Evolutionary conservation across 2,113 vertebrate species (phyloP).

Genomic region (Suricata suricatta): DNA sequence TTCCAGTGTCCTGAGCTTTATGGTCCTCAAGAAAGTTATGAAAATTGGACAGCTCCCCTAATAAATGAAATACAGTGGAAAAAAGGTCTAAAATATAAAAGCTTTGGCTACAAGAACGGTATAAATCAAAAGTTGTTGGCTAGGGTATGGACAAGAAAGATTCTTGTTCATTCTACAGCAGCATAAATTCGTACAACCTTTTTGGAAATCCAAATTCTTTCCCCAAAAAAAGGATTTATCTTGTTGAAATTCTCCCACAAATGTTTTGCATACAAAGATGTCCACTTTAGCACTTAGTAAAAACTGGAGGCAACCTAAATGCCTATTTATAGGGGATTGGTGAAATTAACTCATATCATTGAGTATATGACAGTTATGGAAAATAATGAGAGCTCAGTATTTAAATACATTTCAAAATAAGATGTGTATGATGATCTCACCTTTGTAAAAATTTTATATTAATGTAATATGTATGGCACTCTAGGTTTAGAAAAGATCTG

Average conservation of each 20-base stretch:
- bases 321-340: neutral
- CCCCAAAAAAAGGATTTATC: neutral
- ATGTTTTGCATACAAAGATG: neutral
- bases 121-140: neutral
- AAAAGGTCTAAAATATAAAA: neutral
- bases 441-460: neutral
- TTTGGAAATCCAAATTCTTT: constrained; percentile 1
- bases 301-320: neutral
- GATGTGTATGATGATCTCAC: neutral
- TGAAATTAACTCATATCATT: neutral
- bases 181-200: neutral
- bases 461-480: neutral
- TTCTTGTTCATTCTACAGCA: neutral
- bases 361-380: neutral
- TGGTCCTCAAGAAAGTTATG: neutral
- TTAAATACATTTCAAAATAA: neutral
- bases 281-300: neutral
- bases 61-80: constrained; percentile 5
- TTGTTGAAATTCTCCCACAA: neutral
- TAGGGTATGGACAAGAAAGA: neutral
- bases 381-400: neutral
- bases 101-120: neutral
- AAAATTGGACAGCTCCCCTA: neutral
- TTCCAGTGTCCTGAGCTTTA: neutral
- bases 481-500: neutral